Evolutionary conservation across 2,113 vertebrate genomes (phyloP).

Genomic region (Petrocephalus zakoni): DNA sequence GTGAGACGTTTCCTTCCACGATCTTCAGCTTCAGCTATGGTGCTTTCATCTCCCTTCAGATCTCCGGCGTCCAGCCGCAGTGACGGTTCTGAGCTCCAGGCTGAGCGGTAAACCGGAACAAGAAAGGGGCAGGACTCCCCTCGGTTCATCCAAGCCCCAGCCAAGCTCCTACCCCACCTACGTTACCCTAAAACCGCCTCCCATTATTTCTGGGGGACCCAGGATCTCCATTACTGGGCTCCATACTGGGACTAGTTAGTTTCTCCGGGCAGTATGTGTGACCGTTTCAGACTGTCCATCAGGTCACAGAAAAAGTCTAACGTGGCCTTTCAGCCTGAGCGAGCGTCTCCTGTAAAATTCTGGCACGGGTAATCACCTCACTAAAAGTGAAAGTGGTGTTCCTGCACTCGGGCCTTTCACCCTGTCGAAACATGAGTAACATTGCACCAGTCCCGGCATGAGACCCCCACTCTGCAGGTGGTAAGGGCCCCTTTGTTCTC

Average conservation of each 20-base stretch:
- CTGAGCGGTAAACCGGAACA: not conserved
- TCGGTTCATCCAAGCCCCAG: not conserved
- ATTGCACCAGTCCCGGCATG: not conserved
- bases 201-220: not conserved
- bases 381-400: not conserved
- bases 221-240: not conserved
- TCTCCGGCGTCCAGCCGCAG: not conserved
- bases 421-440: not conserved
- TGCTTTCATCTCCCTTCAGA: not conserved
- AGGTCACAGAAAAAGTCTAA: not conserved
- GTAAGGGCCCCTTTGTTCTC: not conserved
- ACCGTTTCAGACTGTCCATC: not conserved
- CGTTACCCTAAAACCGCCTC: not conserved
- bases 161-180: not conserved
- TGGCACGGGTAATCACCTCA: not conserved
- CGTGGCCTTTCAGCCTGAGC: not conserved
- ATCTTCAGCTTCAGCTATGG: not conserved
- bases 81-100: not conserved
- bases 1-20: not conserved
- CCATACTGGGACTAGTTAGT: not conserved
- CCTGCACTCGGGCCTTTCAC: not conserved
- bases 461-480: not conserved
- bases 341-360: not conserved
- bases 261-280: not conserved
- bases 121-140: not conserved